A percentile compares a stretch with the other conserved stretches of the same genome.
These are phyloP conservation scores for Druon quercuslanigerum DNA, from an alignment of 1,140 invertebrate species.

Conservation along the genomic window DNA sequence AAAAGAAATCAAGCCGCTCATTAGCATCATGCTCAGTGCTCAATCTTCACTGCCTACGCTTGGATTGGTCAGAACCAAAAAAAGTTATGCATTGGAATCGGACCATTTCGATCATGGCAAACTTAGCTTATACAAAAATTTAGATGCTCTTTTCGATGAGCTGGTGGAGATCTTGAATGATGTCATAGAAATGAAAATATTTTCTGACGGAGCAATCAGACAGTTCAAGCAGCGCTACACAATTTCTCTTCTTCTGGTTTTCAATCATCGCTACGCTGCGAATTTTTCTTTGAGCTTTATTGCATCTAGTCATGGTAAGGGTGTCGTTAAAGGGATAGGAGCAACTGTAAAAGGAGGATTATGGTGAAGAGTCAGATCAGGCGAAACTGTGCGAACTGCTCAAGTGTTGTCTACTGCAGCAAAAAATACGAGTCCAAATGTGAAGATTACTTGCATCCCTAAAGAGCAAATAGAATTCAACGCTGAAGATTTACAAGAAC, in stretches of 20 bases:
- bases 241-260: not conserved
- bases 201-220: not conserved
- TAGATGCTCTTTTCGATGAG: not conserved
- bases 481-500: too few species aligned
- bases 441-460: too few species aligned
- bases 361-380: not conserved
- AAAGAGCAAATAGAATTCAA: too few species aligned
- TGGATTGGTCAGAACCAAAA: not conserved
- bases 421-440: too few species aligned
- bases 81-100: constrained; percentile 4
- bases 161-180: not conserved
- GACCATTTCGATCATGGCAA: not conserved
- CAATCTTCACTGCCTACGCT: not conserved
- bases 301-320: not conserved
- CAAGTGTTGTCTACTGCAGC: too few species aligned
- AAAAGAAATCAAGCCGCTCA: not conserved
- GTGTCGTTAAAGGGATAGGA: not conserved
- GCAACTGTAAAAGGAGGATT: not conserved
- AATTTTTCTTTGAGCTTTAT: not conserved
- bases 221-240: not conserved
- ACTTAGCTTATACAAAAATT: not conserved
- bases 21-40: not conserved
- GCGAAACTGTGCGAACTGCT: too few species aligned
- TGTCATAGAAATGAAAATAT: not conserved
- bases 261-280: not conserved